A percentile compares a stretch with the other conserved stretches of the same genome.
Conservation (phyloP, 2,797 vertebrate species). For the Lacerta agilis region DNA sequence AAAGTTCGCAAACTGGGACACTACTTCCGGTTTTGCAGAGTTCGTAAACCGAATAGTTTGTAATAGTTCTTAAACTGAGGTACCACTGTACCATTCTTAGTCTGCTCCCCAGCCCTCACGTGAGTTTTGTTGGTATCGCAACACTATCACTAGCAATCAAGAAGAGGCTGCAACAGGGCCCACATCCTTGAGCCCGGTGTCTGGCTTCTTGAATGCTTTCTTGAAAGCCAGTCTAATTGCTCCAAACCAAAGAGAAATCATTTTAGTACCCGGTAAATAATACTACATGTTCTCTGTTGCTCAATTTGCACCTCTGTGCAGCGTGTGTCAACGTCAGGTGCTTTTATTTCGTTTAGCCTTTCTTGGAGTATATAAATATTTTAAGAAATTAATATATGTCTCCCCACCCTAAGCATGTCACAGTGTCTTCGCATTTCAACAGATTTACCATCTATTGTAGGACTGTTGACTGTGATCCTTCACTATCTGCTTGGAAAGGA, state of each 20-base stretch:
- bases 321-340: background rate
- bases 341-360: background rate
- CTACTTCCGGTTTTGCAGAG: no score
- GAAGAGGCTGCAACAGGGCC: background rate
- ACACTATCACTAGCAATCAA: background rate
- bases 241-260: background rate
- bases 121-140: background rate
- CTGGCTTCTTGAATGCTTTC: background rate
- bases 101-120: background rate
- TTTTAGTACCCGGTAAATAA: background rate
- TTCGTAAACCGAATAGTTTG: no score
- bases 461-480: background rate
- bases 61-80: no score
- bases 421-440: background rate
- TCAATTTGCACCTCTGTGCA: background rate
- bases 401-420: background rate
- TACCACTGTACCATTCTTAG: background rate
- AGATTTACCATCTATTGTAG: background rate
- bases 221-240: background rate
- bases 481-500: constrained; percentile 40
- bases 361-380: background rate
- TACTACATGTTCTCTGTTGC: background rate
- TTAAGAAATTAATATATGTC: background rate
- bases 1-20: no score
- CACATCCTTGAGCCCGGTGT: background rate